Conservation (phyloP, 2,797 vertebrate species). For the Gymnoscopelus microlampas region DNA sequence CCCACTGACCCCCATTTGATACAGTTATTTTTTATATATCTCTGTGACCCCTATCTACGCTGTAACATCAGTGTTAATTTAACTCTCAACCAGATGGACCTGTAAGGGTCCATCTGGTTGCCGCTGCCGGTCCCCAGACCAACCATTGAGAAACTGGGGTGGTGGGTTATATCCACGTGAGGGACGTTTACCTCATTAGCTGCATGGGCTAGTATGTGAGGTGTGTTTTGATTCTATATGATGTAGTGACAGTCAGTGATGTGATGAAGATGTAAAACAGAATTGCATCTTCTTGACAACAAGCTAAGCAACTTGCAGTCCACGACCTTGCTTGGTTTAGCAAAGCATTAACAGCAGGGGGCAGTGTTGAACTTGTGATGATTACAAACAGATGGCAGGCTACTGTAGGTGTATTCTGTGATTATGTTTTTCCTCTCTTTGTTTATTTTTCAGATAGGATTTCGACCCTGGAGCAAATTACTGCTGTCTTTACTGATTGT, state of each 20-base stretch:
- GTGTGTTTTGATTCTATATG: conserved; percentile 36
- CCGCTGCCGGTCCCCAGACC: no score
- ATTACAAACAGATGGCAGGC: conserved; percentile 7
- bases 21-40: no score
- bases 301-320: conserved; percentile 33
- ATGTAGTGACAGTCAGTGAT: conserved; percentile 30
- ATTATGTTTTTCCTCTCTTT: neutral
- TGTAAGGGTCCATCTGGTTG: no score
- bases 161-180: conserved; percentile 27
- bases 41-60: no score
- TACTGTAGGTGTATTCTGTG: no score
- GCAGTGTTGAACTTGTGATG: conserved; percentile 66
- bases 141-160: no score
- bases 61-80: no score
- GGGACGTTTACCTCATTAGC: conserved; percentile 21
- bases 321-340: conserved; percentile 38
- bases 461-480: neutral
- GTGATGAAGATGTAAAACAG: conserved; percentile 28
- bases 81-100: no score
- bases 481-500: neutral
- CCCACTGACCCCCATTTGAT: no score
- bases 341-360: conserved; percentile 69
- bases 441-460: neutral
- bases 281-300: conserved; percentile 9
- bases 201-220: conserved; percentile 34